These are phyloP conservation scores for Electrona antarctica DNA, from an alignment of 2,113 vertebrate genomes.

Conservation along the genomic window DNA sequence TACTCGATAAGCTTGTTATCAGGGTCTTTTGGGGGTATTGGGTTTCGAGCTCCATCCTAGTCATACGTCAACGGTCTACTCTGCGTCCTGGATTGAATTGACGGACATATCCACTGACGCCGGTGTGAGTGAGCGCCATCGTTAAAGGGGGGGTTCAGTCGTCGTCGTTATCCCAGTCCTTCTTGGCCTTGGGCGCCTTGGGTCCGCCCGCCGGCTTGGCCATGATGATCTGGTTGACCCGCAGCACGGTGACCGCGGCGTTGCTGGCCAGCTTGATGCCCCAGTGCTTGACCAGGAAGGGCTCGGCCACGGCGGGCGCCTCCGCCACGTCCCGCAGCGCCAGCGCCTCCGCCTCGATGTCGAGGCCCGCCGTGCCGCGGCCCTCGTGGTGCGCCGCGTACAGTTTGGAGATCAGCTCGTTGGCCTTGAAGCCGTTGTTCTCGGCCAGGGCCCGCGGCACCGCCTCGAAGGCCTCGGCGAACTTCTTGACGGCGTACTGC, in stretches of 20 bases:
- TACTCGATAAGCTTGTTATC: too few species aligned
- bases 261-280: constrained; percentile 89
- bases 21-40: too few species aligned
- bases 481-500: constrained; percentile 92
- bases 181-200: constrained; percentile 87
- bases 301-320: constrained; percentile 81
- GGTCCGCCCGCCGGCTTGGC: constrained; percentile 90
- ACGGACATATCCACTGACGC: too few species aligned
- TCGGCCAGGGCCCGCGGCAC: constrained; percentile 87
- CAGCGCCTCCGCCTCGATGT: constrained; percentile 89
- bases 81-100: too few species aligned
- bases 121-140: background rate
- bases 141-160: constrained; percentile 72
- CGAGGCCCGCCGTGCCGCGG: constrained; percentile 86
- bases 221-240: constrained; percentile 93
- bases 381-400: constrained; percentile 90
- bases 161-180: constrained; percentile 88
- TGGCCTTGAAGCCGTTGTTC: constrained; percentile 88
- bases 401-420: constrained; percentile 88
- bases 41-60: too few species aligned
- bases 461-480: constrained; percentile 88
- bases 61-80: too few species aligned
- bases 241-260: constrained; percentile 86
- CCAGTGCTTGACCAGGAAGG: constrained; percentile 87
- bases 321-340: constrained; percentile 87